Evolutionary conservation across 2,797 vertebrate species (phyloP), one percentile per base, ranked within the genome.

Genomic region (Enteromius afrohamiltoni): DNA sequence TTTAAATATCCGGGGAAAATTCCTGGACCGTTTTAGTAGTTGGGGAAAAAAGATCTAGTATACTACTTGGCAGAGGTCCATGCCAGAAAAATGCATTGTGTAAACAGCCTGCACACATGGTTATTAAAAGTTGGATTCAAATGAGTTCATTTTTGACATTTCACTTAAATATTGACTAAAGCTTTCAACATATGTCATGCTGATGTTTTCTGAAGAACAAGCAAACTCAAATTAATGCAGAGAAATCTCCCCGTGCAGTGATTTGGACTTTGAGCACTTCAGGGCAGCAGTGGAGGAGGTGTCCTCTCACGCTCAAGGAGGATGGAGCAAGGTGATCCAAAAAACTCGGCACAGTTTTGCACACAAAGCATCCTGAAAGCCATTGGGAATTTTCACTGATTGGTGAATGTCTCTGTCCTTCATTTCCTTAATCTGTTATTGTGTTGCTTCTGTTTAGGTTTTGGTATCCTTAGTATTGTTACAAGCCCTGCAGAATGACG

Each of bases 381-480:
- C 19, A 23, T 11, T 40, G 34, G 14, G 14, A 13, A 26, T 17
- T 37, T 26, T 58, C n/a, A 55, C 42, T 34, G 11, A 49, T 34
- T n/a, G 21, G 3, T 34, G 1, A 74, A n/a, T 53, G 47, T 53
- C 10, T 26, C 9, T 29, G 5, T 65, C 2, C 17, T 23, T 9
- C 7, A 58, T 70, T 70, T 51, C 70, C 3, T 0, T 60, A 6
- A 45, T 9, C 17, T 80, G 23, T 77, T 1, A 62, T 31, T 13
- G 51, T 73, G 7, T 47, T 17, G 3, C 13, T 68, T 68, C 4
- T 7, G 11, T 82, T 45, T 83, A 99, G 97, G 95, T 98, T 73
- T 91, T 98, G 80, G 96, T 98, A 60, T 95, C 97, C 51, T 91
- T 99, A 88, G 90, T 98, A 90, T 92, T 99, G 91, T 94, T 99